A percentile compares a stretch with the other conserved stretches of the same genome.
Evolutionary conservation across 1,140 invertebrate genomes (phyloP).

Genomic region (Linepithema humile): DNA sequence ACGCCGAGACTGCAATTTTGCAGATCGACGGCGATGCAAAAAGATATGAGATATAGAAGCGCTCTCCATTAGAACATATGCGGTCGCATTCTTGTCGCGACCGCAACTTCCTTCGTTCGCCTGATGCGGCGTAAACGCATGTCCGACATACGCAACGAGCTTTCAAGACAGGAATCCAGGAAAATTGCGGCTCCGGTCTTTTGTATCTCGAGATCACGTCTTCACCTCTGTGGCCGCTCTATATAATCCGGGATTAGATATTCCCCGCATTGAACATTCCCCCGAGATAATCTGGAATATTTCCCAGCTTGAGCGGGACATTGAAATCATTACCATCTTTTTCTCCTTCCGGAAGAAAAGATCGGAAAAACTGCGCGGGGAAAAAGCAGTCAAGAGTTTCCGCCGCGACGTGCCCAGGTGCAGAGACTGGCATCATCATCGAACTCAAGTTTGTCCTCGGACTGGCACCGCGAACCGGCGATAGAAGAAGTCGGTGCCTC

Average conservation of each 20-base stretch:
- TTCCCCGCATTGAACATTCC: slow-evolving; percentile 1
- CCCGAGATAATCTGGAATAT: slow-evolving; percentile 2
- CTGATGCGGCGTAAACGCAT: background rate
- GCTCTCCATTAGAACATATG: background rate
- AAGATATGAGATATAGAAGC: background rate
- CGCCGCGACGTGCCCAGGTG: slow-evolving; percentile 2
- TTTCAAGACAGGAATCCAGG: slow-evolving; percentile 5
- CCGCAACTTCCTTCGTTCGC: slow-evolving; percentile 11
- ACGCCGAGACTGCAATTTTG: slow-evolving; percentile 10
- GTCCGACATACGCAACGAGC: background rate
- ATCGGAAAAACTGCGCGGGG: background rate
- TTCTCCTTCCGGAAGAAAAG: background rate
- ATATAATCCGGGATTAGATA: slow-evolving; percentile 23
- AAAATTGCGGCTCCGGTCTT: slow-evolving; percentile 18
- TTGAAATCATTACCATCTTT: slow-evolving; percentile 22
- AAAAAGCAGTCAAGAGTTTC: slow-evolving; percentile 5
- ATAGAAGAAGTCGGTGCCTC: background rate
- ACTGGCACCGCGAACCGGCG: background rate
- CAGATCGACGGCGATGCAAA: background rate
- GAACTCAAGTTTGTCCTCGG: slow-evolving; percentile 16
- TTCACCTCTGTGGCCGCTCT: background rate
- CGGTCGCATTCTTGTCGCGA: slow-evolving; percentile 18
- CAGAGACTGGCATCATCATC: slow-evolving; percentile 33
- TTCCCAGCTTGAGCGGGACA: slow-evolving; percentile 1
- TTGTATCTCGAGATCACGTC: slow-evolving; percentile 41